A percentile compares a stretch with the other conserved stretches of the same genome.
Evolutionary conservation across 2,113 vertebrate genomes (phyloP).

Genomic region (Rhizomys pruinosus): DNA sequence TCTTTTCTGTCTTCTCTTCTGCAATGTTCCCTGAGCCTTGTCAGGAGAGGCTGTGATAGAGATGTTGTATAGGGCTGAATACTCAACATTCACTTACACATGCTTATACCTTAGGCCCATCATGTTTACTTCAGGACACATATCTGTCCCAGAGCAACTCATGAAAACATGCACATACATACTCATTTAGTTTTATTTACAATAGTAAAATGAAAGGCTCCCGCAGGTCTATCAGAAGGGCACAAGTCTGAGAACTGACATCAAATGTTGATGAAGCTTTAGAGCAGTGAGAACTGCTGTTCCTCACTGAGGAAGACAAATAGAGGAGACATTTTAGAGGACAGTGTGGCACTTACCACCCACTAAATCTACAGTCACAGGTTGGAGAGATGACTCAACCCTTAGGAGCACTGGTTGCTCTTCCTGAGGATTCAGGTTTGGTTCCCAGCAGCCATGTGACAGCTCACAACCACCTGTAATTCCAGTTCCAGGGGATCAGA

Average conservation of each 20-base stretch:
- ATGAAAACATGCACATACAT: neutral
- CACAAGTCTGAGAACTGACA: neutral
- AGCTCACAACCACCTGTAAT: too few species aligned
- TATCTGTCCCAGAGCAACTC: neutral
- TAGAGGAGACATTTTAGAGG: neutral
- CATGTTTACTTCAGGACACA: neutral
- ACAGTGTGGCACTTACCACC: too few species aligned
- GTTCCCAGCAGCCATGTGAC: too few species aligned
- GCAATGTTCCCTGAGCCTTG: neutral
- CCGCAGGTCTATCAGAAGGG: neutral
- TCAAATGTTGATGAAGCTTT: neutral
- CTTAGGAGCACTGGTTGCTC: too few species aligned
- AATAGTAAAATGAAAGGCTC: neutral
- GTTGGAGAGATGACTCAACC: too few species aligned
- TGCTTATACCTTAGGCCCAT: neutral
- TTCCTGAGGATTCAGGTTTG: too few species aligned
- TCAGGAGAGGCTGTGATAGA: neutral
- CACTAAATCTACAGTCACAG: too few species aligned
- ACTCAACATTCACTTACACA: neutral
- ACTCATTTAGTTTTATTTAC: neutral
- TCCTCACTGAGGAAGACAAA: too few species aligned
- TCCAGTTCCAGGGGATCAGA: too few species aligned
- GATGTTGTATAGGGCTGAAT: neutral
- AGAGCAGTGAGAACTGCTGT: neutral
- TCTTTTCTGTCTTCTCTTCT: neutral